Evolutionary conservation across 2,797 vertebrate species (phyloP).

Genomic region (Tapera naevia): DNA sequence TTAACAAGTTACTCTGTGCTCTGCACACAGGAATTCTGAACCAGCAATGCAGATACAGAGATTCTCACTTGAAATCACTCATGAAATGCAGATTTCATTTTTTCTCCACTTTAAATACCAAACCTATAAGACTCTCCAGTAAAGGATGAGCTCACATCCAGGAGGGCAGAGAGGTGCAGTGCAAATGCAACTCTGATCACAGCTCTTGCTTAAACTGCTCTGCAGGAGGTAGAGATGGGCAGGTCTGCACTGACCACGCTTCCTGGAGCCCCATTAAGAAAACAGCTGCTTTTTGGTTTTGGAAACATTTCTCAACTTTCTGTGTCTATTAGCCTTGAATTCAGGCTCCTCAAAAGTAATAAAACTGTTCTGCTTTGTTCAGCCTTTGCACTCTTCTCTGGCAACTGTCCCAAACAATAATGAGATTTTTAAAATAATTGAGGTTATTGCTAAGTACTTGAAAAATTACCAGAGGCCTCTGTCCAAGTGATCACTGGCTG

Average conservation of each 20-base stretch:
- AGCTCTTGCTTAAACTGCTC: background rate
- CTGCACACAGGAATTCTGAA: background rate
- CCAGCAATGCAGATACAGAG: background rate
- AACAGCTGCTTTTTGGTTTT: background rate
- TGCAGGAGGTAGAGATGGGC: background rate
- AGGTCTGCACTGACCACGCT: background rate
- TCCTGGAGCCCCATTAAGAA: background rate
- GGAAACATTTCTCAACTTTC: background rate
- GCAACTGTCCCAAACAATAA: background rate
- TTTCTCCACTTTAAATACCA: background rate
- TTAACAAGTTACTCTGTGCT: constrained; percentile 21
- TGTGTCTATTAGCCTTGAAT: background rate
- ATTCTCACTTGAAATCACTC: background rate
- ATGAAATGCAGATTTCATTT: background rate
- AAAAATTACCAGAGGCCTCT: background rate
- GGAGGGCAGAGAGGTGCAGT: background rate
- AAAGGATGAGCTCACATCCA: background rate
- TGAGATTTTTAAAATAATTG: background rate
- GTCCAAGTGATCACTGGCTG: background rate
- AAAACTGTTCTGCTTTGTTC: background rate
- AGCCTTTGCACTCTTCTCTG: background rate
- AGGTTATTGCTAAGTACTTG: background rate
- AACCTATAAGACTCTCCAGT: background rate
- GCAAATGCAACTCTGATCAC: background rate
- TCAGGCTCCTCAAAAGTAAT: background rate